These are phyloP conservation scores for Cariama cristata DNA, from an alignment of 2,113 vertebrate species.

Conservation along the genomic window DNA sequence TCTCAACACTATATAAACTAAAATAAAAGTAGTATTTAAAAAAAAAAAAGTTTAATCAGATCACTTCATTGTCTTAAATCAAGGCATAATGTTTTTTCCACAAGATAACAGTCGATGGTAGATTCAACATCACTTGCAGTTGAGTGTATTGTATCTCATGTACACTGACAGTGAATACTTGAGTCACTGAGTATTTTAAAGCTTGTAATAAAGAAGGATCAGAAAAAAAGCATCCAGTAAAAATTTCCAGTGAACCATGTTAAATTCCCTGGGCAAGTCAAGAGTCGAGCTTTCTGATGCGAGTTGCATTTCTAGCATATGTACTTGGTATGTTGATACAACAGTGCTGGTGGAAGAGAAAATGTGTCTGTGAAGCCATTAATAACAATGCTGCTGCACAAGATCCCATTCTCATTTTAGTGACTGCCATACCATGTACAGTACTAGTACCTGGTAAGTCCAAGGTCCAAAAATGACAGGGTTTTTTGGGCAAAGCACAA, in stretches of 20 bases:
- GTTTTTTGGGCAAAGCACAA: background rate
- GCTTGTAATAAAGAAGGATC: background rate
- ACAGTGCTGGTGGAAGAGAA: background rate
- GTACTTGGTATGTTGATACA: background rate
- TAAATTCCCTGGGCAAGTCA: background rate
- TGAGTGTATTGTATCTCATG: background rate
- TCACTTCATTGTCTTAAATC: background rate
- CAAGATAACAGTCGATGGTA: background rate
- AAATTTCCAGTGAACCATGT: background rate
- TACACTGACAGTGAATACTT: background rate
- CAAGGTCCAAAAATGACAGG: background rate
- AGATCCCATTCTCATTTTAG: background rate
- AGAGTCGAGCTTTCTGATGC: background rate
- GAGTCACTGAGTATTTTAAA: conserved; percentile 2
- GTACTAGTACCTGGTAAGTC: accelerated
- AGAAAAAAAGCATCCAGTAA: background rate
- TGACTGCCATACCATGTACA: accelerated
- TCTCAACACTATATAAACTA: background rate
- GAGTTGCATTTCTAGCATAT: background rate
- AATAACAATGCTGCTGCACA: accelerated
- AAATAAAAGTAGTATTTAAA: background rate
- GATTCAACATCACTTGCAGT: background rate
- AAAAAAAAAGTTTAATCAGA: background rate
- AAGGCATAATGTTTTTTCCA: background rate
- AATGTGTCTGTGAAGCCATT: background rate